Evolutionary conservation across 2,113 vertebrate genomes (phyloP).

Genomic region (Globicephala melas): DNA sequence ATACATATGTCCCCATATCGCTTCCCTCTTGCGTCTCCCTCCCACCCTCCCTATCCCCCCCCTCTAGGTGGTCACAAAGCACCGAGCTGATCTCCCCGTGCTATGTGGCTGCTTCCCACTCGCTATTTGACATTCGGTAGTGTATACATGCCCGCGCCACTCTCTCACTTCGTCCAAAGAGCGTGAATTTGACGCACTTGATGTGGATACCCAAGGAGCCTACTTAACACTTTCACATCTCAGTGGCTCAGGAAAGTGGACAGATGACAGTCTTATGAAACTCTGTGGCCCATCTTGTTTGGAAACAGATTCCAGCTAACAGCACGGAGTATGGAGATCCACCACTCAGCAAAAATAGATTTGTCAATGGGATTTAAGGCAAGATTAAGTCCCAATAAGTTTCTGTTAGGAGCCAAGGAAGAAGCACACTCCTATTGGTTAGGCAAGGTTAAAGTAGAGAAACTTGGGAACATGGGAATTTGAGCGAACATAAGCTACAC

Average conservation of each 20-base stretch:
- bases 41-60: too few species aligned
- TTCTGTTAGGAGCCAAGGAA: neutral
- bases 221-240: neutral
- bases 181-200: neutral
- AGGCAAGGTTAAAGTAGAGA: neutral
- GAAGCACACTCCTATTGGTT: neutral
- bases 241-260: neutral
- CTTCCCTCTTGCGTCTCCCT: too few species aligned
- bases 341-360: neutral
- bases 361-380: neutral
- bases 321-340: neutral
- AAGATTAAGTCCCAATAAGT: neutral
- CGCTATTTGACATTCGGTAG: too few species aligned
- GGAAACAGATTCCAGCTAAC: neutral
- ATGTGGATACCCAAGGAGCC: neutral
- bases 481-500: neutral
- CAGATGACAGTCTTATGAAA: neutral
- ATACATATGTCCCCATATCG: too few species aligned
- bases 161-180: too few species aligned
- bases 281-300: neutral
- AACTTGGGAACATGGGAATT: neutral
- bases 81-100: too few species aligned
- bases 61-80: too few species aligned
- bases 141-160: too few species aligned
- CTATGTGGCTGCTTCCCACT: too few species aligned